Evolutionary conservation across 1,140 invertebrate genomes (phyloP).

Genomic region (Meteorus sp.): DNA sequence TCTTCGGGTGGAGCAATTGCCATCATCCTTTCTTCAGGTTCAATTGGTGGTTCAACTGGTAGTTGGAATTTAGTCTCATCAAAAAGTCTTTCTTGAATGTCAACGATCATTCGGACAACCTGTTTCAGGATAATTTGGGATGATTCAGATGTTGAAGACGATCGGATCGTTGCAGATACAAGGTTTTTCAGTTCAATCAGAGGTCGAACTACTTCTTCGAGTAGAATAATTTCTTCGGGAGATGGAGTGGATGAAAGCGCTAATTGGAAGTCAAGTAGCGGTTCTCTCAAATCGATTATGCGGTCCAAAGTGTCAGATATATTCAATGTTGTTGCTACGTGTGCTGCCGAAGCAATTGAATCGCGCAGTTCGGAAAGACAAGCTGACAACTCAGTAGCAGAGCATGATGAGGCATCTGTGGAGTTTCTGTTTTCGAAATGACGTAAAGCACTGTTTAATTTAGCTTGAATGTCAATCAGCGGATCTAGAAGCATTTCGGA

Average conservation of each 20-base stretch:
- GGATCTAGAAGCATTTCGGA: constrained; percentile 46
- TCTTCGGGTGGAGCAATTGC: constrained; percentile 20
- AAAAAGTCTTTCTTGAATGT: constrained; percentile 39
- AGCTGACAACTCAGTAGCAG: constrained; percentile 29
- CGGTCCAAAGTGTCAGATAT: constrained; percentile 42
- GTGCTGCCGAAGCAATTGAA: constrained; percentile 41
- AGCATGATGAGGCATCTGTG: constrained; percentile 21
- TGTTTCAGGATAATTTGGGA: constrained; percentile 28
- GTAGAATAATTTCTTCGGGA: constrained; percentile 32
- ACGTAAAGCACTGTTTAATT: constrained; percentile 40
- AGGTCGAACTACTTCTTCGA: constrained; percentile 35
- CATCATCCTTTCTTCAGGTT: neutral
- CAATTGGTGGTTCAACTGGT: neutral
- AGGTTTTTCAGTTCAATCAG: constrained; percentile 40
- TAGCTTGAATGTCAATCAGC: constrained; percentile 46
- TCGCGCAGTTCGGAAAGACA: constrained; percentile 44
- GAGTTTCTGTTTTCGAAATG: constrained; percentile 34
- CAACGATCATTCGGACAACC: constrained; percentile 37
- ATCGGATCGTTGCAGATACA: constrained; percentile 33
- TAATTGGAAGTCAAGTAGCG: constrained; percentile 40
- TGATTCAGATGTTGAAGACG: constrained; percentile 28
- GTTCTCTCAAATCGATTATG: constrained; percentile 42
- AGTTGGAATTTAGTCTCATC: constrained; percentile 27
- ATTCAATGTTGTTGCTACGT: constrained; percentile 45
- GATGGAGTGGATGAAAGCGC: constrained; percentile 31